Percentiles rank a stretch among this genome's conserved stretches.
phyloP scores from a whole-genome alignment of 2,888 invertebrate genomes.

The Deroplatys truncata region DNA sequence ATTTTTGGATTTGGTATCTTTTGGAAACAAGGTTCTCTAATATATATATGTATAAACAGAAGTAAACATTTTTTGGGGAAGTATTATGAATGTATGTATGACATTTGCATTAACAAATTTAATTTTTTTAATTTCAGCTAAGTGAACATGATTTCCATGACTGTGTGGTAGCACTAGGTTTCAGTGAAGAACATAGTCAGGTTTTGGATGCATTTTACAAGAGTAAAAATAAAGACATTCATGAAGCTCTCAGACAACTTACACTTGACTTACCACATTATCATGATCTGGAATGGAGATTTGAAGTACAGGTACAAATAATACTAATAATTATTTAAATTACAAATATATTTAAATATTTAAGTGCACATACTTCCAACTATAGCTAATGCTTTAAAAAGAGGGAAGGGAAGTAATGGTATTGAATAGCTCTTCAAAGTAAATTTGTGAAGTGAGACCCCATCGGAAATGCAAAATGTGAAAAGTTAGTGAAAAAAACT shows the following conservation, averaged over 20 bases:
- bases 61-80: too few species aligned
- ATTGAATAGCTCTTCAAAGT: too few species aligned
- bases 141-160: conserved; percentile 46
- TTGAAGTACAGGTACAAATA: conserved; percentile 55
- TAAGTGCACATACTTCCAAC: background rate
- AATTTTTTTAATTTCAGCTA: conserved; percentile 16
- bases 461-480: too few species aligned
- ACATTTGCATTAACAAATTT: background rate
- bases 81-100: too few species aligned
- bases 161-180: conserved; percentile 51
- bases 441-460: too few species aligned
- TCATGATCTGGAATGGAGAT: conserved; percentile 61
- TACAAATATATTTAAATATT: background rate
- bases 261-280: conserved; percentile 46
- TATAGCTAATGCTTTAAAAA: background rate
- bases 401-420: background rate
- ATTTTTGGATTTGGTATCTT: too few species aligned
- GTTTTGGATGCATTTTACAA: conserved; percentile 57
- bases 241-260: conserved; percentile 48
- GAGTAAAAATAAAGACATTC: conserved; percentile 53
- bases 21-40: too few species aligned
- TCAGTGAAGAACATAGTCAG: conserved; percentile 56
- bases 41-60: too few species aligned
- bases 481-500: too few species aligned
- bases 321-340: background rate